Evolutionary conservation across 1,140 invertebrate genomes (phyloP), one percentile per base, ranked within the genome.

Genomic region (Zaprionus gabonicus): DNA sequence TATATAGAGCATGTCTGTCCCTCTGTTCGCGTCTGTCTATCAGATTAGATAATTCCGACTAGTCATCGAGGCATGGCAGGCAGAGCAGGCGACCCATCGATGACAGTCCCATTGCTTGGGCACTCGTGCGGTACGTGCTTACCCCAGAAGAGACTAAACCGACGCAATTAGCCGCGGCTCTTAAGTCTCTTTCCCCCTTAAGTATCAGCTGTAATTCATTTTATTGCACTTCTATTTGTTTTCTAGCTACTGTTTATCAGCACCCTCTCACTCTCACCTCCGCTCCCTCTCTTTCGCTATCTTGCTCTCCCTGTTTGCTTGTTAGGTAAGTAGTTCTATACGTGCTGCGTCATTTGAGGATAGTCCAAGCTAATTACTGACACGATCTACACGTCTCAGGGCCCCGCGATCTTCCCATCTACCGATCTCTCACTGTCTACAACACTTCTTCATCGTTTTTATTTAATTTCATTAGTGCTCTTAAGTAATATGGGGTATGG

Each of bases 31-130:
- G 67, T 70, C 72, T 57, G 27, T 25, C 28, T 27, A 17, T 12
- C 20, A 36, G 72, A 75, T 75, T 75, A 75, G 72, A 71, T 75
- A 75, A 75, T 71, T 71, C 10, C 23, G 38, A 25, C 68, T 57
- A 75, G 31, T 64, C 67, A 75, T 71, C 67, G 58, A 49, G 46
- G 17, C 36, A 38, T 34, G 36, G 36, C 36, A 38, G 36, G 36
- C 36, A 15, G 13, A 0, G 7, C 67, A 51, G 67, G 67, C 31
- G 41, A 67, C 55, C 65, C 65, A 55, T 46, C 55, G 65, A 38
- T 66, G 64, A 66, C 55, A 41, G 25, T n/a, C 38, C 25, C 59
- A 55, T 41, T n/a, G 64, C 34, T 17, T 25, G 41, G 38, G 34
- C 57, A 69, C 56, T 68, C 65, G 36, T 5, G 20, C 34, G 5